Evolutionary conservation across 2,113 vertebrate species (phyloP).

Genomic region (Morphnarchus princeps): DNA sequence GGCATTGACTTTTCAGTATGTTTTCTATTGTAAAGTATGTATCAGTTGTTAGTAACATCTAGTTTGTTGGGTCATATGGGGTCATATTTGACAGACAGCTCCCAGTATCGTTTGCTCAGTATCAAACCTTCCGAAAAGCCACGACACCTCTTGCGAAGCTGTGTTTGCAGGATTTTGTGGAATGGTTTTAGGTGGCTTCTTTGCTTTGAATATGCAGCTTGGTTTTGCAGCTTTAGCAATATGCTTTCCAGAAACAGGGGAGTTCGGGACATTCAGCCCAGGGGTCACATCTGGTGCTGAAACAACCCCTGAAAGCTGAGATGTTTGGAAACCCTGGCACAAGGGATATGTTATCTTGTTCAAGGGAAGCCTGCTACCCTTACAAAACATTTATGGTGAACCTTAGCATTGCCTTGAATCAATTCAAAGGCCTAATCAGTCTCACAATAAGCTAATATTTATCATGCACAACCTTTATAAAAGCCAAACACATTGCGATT

Average conservation of each 20-base stretch:
- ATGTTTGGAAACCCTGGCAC: neutral
- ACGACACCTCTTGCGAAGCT: too few relatives aligned
- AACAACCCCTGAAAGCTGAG: neutral
- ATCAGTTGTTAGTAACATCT: too few relatives aligned
- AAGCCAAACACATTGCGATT: neutral
- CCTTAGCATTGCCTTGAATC: neutral
- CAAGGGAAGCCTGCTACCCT: neutral
- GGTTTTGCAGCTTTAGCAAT: neutral
- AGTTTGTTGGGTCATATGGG: neutral
- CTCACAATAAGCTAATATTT: slow-evolving; percentile 20
- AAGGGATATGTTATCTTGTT: accelerated
- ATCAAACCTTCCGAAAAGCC: neutral
- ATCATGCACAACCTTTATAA: neutral
- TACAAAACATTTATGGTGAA: neutral
- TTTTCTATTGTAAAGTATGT: accelerated
- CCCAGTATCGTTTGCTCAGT: accelerated
- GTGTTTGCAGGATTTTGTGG: neutral
- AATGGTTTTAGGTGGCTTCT: neutral
- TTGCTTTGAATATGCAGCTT: neutral
- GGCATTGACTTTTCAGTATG: accelerated
- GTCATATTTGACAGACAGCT: neutral
- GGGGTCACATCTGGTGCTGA: accelerated
- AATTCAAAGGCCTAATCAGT: neutral
- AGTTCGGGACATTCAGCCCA: neutral
- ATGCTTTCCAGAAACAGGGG: neutral